These are phyloP conservation scores for Aethina tumida DNA, from an alignment of 1,140 invertebrate genomes.

Conservation along the genomic window DNA sequence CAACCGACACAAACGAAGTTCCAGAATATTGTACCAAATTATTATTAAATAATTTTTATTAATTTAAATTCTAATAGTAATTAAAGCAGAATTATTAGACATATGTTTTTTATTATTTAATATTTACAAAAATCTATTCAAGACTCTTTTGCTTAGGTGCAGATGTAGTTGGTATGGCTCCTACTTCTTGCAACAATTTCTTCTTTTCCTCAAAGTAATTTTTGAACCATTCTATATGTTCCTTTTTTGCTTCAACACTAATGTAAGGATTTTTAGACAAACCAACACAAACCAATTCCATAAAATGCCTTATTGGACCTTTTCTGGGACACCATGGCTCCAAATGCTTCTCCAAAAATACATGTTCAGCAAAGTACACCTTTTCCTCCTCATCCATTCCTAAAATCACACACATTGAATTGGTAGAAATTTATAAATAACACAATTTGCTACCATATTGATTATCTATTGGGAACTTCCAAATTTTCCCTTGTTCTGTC, in stretches of 20 bases:
- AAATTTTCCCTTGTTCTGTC: constrained; percentile 91
- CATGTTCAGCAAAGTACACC: constrained; percentile 81
- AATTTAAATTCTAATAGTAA: too few species aligned
- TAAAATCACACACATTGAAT: constrained; percentile 35
- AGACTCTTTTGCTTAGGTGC: too few species aligned
- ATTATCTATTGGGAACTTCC: constrained; percentile 97
- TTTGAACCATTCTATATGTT: constrained; percentile 88
- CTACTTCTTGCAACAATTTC: constrained; percentile 57
- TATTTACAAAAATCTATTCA: too few species aligned
- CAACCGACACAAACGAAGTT: too few species aligned
- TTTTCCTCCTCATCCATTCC: constrained; percentile 69
- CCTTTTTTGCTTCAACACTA: constrained; percentile 75
- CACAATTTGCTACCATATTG: constrained; percentile 66
- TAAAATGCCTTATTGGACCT: constrained; percentile 90
- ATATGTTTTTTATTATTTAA: too few species aligned
- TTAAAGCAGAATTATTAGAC: too few species aligned
- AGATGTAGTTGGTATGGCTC: constrained; percentile 36
- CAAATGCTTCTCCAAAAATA: constrained; percentile 83
- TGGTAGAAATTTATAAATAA: constrained; percentile 11
- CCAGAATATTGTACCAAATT: too few species aligned
- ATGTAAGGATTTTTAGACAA: constrained; percentile 91
- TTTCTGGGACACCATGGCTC: constrained; percentile 78
- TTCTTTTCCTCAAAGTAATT: constrained; percentile 83
- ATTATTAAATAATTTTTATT: too few species aligned
- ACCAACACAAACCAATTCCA: constrained; percentile 92